phyloP scores from a whole-genome alignment of 2,888 invertebrate species.

The Acrobasis consociella region DNA sequence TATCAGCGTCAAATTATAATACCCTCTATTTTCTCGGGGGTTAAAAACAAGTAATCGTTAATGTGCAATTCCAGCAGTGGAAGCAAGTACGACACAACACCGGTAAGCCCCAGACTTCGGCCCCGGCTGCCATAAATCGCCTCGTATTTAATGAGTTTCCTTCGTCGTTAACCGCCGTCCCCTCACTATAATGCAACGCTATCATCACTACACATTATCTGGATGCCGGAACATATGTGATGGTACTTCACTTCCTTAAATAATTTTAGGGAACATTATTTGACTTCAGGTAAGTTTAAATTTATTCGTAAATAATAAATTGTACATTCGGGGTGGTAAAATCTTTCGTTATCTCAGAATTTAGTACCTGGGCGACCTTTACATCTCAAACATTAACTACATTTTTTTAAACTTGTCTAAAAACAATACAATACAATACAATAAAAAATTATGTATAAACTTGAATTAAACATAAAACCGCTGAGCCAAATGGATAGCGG shows the following conservation, averaged over 20 bases:
- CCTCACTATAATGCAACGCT: conserved; percentile 67
- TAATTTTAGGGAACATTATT: background rate
- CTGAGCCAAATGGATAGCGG: no score
- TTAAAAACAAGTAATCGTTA: background rate
- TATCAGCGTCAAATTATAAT: no score
- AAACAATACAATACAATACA: no score
- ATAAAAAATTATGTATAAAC: no score
- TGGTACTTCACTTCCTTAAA: conserved; percentile 29
- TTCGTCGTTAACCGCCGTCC: conserved; percentile 67
- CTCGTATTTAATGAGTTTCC: conserved; percentile 78
- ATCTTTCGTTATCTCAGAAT: no score
- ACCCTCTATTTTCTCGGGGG: no score
- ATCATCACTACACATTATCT: conserved; percentile 71
- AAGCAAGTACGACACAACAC: background rate
- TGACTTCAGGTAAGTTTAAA: background rate
- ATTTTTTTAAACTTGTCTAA: no score
- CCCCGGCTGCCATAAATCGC: conserved; percentile 66
- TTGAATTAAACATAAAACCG: no score
- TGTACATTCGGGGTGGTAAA: no score
- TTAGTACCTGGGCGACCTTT: no score
- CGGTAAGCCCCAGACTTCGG: conserved; percentile 34
- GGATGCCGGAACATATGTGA: conserved; percentile 58
- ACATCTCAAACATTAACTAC: no score
- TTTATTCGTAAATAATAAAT: no score
- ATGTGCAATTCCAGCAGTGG: background rate